Percentiles rank a stretch among this genome's conserved stretches.
Evolutionary conservation across 2,888 invertebrate genomes (phyloP).

Genomic region (Norana najaformis): DNA sequence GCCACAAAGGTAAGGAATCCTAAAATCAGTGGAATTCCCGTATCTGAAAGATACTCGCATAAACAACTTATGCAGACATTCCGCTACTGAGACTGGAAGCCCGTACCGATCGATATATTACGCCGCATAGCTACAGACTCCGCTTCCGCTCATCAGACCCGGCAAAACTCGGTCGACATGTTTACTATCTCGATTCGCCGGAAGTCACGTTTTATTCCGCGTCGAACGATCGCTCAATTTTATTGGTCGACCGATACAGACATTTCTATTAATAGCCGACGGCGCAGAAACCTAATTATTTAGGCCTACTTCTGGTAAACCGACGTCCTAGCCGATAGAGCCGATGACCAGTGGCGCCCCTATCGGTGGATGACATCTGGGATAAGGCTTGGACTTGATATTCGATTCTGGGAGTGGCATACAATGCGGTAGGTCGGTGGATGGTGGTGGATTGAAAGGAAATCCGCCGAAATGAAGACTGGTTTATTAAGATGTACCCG

Average conservation of each 20-base stretch:
- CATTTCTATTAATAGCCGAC: not conserved
- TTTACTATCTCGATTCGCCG: slow-evolving; percentile 2
- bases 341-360: not conserved
- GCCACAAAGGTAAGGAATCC: not conserved
- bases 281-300: not conserved
- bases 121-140: not conserved
- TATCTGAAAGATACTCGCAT: not conserved
- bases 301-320: not conserved
- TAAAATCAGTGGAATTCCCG: not conserved
- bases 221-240: not conserved
- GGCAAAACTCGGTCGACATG: not conserved
- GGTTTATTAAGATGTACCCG: no score
- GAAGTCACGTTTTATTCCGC: slow-evolving; percentile 3
- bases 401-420: not conserved
- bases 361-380: not conserved
- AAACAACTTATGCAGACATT: not conserved
- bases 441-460: not conserved
- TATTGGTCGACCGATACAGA: not conserved
- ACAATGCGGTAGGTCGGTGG: not conserved
- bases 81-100: not conserved
- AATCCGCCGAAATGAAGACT: not conserved
- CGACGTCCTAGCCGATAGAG: not conserved
- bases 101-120: not conserved
- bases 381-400: not conserved
- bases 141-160: not conserved